These are phyloP conservation scores for Bergia sp. DNA, from an alignment of 92 coral and sea anemone genomes.

Conservation along the genomic window DNA sequence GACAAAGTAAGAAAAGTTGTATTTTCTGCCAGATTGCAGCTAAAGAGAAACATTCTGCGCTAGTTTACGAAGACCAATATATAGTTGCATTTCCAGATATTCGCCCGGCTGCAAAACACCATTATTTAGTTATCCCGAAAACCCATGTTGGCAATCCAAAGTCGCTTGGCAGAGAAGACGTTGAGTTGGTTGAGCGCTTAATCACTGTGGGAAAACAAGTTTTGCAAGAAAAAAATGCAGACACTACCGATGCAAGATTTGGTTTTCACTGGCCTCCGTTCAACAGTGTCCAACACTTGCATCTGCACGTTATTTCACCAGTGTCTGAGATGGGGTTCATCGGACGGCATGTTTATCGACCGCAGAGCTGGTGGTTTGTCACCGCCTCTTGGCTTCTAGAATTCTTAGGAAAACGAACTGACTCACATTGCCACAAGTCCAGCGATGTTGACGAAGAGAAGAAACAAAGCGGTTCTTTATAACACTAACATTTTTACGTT, in stretches of 20 bases:
- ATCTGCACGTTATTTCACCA: conserved; percentile 84
- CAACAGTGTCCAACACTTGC: conserved; percentile 82
- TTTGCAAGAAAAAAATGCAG: conserved; percentile 55
- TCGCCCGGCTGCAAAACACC: conserved; percentile 82
- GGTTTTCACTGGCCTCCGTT: conserved; percentile 96
- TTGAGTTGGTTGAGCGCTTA: conserved; percentile 67
- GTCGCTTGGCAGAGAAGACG: conserved; percentile 58
- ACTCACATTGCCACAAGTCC: not conserved
- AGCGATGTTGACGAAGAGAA: conserved; percentile 1
- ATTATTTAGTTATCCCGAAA: conserved; percentile 81
- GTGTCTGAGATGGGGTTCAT: conserved; percentile 71
- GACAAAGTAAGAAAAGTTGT: conserved; percentile 41
- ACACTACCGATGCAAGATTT: conserved; percentile 57
- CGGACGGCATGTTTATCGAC: conserved; percentile 64
- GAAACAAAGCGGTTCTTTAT: conserved; percentile 19
- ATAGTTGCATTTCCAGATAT: conserved; percentile 70
- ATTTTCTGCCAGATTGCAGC: conserved; percentile 81
- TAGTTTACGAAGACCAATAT: conserved; percentile 77
- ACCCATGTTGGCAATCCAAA: conserved; percentile 81
- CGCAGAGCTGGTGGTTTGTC: conserved; percentile 80
- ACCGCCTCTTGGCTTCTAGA: conserved; percentile 76
- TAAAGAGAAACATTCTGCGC: conserved; percentile 59
- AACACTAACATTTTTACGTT: not conserved
- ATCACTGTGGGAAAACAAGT: conserved; percentile 60
- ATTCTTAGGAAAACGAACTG: conserved; percentile 50